A percentile compares a stretch with the other conserved stretches of the same genome.
phyloP scores from a whole-genome alignment of 2,797 vertebrate genomes.

The Acanthis flammea region DNA sequence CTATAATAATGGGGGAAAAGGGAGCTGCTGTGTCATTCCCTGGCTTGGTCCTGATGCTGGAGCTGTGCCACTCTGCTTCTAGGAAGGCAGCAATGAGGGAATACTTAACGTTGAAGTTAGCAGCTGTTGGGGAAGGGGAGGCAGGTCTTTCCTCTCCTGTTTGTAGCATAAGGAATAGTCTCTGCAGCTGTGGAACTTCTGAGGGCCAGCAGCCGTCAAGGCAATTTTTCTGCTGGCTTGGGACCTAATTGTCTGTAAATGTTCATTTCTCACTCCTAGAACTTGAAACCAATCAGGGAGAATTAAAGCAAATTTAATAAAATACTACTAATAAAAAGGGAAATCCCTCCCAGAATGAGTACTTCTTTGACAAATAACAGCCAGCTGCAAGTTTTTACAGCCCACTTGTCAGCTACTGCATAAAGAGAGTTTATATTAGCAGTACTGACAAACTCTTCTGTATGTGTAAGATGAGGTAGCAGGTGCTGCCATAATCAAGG shows the following conservation, averaged over 20 bases:
- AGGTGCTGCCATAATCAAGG: conserved; percentile 53
- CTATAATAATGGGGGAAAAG: neutral
- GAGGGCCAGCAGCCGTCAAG: conserved; percentile 44
- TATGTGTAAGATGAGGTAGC: conserved; percentile 38
- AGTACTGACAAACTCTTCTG: conserved; percentile 29
- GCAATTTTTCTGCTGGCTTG: conserved; percentile 55
- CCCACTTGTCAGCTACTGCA: conserved; percentile 38
- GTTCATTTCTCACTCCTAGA: conserved; percentile 37
- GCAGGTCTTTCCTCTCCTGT: conserved; percentile 6
- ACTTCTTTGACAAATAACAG: conserved; percentile 45
- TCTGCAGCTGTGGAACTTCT: conserved; percentile 37
- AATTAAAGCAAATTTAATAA: conserved; percentile 65
- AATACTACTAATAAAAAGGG: conserved; percentile 53
- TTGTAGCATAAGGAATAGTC: neutral
- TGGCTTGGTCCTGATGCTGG: neutral
- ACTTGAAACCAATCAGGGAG: conserved; percentile 49
- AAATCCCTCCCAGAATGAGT: conserved; percentile 16
- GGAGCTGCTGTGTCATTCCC: conserved; percentile 18
- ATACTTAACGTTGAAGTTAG: conserved; percentile 31
- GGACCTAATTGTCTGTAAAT: conserved; percentile 64
- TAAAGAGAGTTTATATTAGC: conserved; percentile 37
- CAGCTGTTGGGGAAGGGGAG: conserved; percentile 43
- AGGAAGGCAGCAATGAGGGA: conserved; percentile 24
- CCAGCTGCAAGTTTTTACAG: conserved; percentile 57
- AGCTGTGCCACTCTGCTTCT: conserved; percentile 27